phyloP scores from a whole-genome alignment of 2,888 invertebrate species.

The Polydrusus cervinus region DNA sequence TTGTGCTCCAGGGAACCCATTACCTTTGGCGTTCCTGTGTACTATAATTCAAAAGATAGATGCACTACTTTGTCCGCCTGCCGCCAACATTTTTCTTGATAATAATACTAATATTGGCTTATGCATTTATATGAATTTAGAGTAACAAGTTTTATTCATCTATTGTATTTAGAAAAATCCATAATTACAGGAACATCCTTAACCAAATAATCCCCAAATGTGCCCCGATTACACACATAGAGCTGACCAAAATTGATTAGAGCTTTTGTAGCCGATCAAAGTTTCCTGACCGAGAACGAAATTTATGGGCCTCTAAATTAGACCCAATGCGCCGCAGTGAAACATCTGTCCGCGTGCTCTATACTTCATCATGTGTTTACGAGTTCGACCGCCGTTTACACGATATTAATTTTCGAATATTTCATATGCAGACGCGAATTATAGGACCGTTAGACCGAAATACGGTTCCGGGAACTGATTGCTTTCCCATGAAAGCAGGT shows the following conservation, averaged over 20 bases:
- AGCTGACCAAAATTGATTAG: constrained; percentile 67
- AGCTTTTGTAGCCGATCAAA: constrained; percentile 66
- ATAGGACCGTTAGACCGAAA: constrained; percentile 30
- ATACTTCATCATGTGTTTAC: constrained; percentile 57
- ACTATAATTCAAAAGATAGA: too few relatives aligned
- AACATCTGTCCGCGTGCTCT: constrained; percentile 56
- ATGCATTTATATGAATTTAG: too few relatives aligned
- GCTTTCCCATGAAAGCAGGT: constrained; percentile 25
- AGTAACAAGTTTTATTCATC: too few relatives aligned
- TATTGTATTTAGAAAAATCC: not conserved
- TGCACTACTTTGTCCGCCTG: too few relatives aligned
- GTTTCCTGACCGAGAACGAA: constrained; percentile 54
- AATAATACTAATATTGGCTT: too few relatives aligned
- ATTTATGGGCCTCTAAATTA: constrained; percentile 58
- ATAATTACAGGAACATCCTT: constrained; percentile 7
- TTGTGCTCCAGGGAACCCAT: too few relatives aligned
- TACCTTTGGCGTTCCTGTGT: too few relatives aligned
- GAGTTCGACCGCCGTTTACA: constrained; percentile 54
- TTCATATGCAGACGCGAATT: constrained; percentile 41
- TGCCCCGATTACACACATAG: constrained; percentile 35
- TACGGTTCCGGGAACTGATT: constrained; percentile 31
- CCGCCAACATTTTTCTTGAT: too few relatives aligned
- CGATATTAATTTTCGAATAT: constrained; percentile 52
- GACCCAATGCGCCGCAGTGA: constrained; percentile 52
- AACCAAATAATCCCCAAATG: constrained; percentile 44